These are phyloP conservation scores for Geophilus truncorum DNA, from an alignment of 2,888 invertebrate species.

Conservation along the genomic window DNA sequence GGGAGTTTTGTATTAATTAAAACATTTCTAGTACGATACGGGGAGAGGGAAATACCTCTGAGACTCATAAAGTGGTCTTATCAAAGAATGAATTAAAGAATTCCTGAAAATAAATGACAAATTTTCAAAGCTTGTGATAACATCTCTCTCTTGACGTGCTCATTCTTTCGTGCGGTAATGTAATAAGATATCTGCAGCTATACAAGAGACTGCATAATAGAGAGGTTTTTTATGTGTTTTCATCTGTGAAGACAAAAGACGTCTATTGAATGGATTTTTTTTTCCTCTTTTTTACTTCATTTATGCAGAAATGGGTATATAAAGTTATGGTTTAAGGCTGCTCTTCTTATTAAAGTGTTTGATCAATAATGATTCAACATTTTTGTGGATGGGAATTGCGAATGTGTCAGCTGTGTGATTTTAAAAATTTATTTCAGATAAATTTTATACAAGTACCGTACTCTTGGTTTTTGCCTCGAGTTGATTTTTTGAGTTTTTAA, in stretches of 20 bases:
- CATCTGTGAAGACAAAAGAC: neutral
- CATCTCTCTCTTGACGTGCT: conserved; percentile 3
- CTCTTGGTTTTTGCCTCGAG: too few species aligned
- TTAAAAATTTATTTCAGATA: neutral
- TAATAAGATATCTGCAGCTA: conserved; percentile 11
- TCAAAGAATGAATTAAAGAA: conserved; percentile 27
- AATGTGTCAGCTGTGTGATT: neutral
- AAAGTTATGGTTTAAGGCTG: neutral
- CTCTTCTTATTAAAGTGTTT: neutral
- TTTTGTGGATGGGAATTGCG: neutral
- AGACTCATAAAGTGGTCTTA: conserved; percentile 27
- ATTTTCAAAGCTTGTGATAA: conserved; percentile 12
- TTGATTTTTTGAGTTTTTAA: neutral
- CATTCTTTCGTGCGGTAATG: conserved; percentile 15
- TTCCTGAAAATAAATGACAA: conserved; percentile 25
- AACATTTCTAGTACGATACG: neutral
- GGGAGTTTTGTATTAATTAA: conserved; percentile 20
- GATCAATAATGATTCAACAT: neutral
- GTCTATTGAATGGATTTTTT: neutral
- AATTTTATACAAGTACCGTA: too few species aligned
- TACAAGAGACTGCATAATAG: conserved; percentile 6
- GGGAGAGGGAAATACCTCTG: conserved; percentile 18
- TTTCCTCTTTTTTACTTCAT: neutral
- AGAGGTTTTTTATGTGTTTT: neutral
- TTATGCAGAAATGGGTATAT: neutral